Percentiles rank a stretch among this genome's conserved stretches.
These are phyloP conservation scores for Sitodiplosis mosellana DNA, from an alignment of 1,140 invertebrate species.

Conservation along the genomic window DNA sequence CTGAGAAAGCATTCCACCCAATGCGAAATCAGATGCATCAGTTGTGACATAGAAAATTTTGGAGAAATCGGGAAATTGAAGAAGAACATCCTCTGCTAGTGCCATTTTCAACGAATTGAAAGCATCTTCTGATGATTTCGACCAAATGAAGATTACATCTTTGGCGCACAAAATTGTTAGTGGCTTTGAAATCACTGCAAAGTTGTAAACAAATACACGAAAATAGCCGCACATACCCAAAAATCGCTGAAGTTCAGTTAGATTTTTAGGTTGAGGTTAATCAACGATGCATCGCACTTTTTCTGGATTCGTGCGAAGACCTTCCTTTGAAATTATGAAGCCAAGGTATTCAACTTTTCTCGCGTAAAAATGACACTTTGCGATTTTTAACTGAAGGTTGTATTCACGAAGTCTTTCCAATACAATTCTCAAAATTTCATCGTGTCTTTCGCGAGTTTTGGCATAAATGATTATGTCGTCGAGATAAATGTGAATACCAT, in stretches of 20 bases:
- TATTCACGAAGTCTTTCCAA: conserved; percentile 10
- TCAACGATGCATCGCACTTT: conserved; percentile 12
- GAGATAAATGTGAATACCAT: conserved; percentile 10
- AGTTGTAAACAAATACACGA: conserved; percentile 11
- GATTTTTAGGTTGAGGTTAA: conserved; percentile 12
- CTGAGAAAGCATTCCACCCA: conserved; percentile 9
- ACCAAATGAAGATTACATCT: conserved; percentile 10
- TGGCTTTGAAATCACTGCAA: conserved; percentile 10
- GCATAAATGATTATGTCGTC: conserved; percentile 11
- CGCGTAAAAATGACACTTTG: conserved; percentile 17
- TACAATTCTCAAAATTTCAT: conserved; percentile 10
- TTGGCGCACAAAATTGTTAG: conserved; percentile 12
- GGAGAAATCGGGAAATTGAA: conserved; percentile 15
- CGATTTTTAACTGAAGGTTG: conserved; percentile 17
- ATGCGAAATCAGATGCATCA: conserved; percentile 7
- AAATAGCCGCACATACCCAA: conserved; percentile 11
- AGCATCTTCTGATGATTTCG: conserved; percentile 8
- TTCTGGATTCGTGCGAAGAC: conserved; percentile 12
- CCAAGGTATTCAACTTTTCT: conserved; percentile 16
- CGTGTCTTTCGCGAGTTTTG: conserved; percentile 6
- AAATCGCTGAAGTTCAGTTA: conserved; percentile 11
- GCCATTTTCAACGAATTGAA: conserved; percentile 13
- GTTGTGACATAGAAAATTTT: conserved; percentile 8
- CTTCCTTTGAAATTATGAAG: conserved; percentile 12
- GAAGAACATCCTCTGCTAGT: conserved; percentile 16